Base-by-base conservation (phyloP, 2,888 invertebrate species). In the Trachelus tabidus region DNA sequence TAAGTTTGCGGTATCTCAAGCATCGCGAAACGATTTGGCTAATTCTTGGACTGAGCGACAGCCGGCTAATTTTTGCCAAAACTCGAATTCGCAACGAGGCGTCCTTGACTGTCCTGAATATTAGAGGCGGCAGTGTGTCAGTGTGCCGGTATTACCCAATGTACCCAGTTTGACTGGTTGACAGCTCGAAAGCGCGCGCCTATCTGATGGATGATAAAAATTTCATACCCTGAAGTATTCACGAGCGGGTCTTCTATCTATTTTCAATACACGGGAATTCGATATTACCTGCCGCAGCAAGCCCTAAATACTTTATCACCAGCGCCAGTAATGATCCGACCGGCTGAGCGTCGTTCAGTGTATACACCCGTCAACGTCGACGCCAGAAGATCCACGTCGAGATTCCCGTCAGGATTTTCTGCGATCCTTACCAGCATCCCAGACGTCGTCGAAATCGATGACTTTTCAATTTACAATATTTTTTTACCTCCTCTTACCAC, bases 41-140 rank as follows among this genome's bases (percentile, higher is more conserved):
- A 74, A 74, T 74, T 74, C 74, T 34, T 4, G 23, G 74, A 35
- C 23, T 74, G 74, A 74, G 74, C 74, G 74, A 74, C 74, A 86
- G 81, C 79, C 81, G 80, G 77, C 83, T 86, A 86, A 86, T 86
- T 86, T 85, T 86, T 85, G 84, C 84, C 71, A 79, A 69, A 76
- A 79, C 81, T 83, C 83, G 81, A 77, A 84, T 84, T 82, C 78
- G 71, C 80, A 71, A 40, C 75, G 34, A 75, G 78, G 73, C 80
- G 81, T 82, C 83, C 87, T 84, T 83, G 82, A 15, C 75, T 86
- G 81, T 86, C 77, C 76, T 87, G 85, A 83, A 87, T 86, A 86
- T 84, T 84, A 80, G 81, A 87, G 79, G 78, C 77, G 83, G 80
- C 82, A 87, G 82, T 88, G 87, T 88, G 87, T 85, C 86, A 88